A percentile compares a stretch with the other conserved stretches of the same genome.
Conservation (phyloP, 1,140 invertebrate genomes). For the Dendrolimus punctatus region DNA sequence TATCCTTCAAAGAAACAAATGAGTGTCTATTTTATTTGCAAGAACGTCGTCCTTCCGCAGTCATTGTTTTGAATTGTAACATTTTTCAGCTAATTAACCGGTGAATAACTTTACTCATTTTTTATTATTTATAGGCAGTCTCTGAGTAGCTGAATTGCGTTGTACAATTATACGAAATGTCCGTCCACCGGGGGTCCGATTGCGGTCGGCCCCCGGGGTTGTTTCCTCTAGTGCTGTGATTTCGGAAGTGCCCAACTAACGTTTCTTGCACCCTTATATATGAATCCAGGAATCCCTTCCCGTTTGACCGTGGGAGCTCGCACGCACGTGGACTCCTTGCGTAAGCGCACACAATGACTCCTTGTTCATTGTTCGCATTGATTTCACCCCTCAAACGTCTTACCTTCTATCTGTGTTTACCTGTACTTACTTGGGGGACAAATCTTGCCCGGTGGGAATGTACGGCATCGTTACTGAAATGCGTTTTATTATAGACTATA, state of each 20-base stretch:
- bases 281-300: conserved; percentile 41
- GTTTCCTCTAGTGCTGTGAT: conserved; percentile 34
- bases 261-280: conserved; percentile 42
- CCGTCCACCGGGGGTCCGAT: conserved; percentile 31
- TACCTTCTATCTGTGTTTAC: conserved; percentile 53
- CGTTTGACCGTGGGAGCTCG: conserved; percentile 49
- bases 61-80: not conserved
- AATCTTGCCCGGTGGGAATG: conserved; percentile 58
- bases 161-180: conserved; percentile 3
- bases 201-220: conserved; percentile 36
- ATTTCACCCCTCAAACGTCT: conserved; percentile 61
- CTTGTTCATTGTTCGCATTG: conserved; percentile 55
- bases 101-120: conserved; percentile 44
- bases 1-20: no score
- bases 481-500: conserved; percentile 48
- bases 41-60: no score
- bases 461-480: conserved; percentile 55
- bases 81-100: conserved; percentile 27
- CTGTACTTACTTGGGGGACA: conserved; percentile 53
- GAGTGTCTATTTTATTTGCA: no score
- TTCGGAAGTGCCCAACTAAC: conserved; percentile 42
- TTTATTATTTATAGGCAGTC: conserved; percentile 44
- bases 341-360: conserved; percentile 55
- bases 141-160: conserved; percentile 9
- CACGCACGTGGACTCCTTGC: conserved; percentile 61